phyloP scores from a whole-genome alignment of 2,888 invertebrate species.

The Pyrocoelia pectoralis region DNA sequence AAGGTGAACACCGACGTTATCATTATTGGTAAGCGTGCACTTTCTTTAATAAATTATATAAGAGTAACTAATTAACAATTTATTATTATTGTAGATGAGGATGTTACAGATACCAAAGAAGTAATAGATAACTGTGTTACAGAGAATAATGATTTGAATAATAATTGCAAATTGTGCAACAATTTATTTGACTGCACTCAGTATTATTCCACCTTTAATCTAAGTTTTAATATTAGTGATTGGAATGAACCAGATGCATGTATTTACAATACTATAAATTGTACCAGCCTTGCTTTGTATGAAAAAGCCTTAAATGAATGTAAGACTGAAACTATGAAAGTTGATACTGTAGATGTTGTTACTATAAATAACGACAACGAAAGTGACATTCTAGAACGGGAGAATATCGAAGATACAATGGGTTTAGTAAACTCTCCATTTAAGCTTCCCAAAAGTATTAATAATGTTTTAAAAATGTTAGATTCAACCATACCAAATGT shows the following conservation, averaged over 20 bases:
- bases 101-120: too few species aligned
- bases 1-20: background rate
- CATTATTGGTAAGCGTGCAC: background rate
- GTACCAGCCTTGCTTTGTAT: constrained; percentile 45
- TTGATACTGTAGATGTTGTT: background rate
- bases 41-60: too few species aligned
- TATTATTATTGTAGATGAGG: too few species aligned
- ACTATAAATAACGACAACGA: background rate
- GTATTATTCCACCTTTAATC: constrained; percentile 15
- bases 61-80: too few species aligned
- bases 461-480: constrained; percentile 22
- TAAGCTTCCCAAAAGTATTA: constrained; percentile 17
- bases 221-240: constrained; percentile 20
- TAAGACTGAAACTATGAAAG: constrained; percentile 6
- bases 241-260: constrained; percentile 43
- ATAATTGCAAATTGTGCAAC: constrained; percentile 60
- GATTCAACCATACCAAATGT: constrained; percentile 28
- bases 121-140: too few species aligned
- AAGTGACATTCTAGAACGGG: background rate
- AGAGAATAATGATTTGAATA: background rate
- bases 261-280: constrained; percentile 45
- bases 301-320: constrained; percentile 36
- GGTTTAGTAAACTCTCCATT: constrained; percentile 10
- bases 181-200: constrained; percentile 59
- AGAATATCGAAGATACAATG: background rate